Evolutionary conservation across 2,888 invertebrate genomes (phyloP), one percentile per base, ranked within the genome.

Genomic region (Pollenia angustigena): DNA sequence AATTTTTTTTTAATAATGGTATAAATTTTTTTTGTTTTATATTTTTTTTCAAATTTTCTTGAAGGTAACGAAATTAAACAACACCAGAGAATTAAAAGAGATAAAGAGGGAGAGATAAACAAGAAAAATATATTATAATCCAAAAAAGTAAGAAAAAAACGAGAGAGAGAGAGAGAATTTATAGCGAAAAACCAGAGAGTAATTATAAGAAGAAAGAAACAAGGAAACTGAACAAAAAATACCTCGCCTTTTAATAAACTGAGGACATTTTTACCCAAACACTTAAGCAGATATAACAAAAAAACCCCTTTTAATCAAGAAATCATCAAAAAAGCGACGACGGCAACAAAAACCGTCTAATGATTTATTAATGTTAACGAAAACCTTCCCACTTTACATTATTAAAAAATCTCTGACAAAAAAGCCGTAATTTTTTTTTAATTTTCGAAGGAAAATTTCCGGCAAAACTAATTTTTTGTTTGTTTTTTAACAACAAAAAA

Each of bases 31-130:
- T 62, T 16, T 32, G 3, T 8, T 18, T 40, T 12, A 56, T 56
- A 56, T 7, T 52, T 12, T 12, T 54, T 60, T 66, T 66, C 4
- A 6, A 50, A 32, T 50, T 46, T 46, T 71, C 4, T 83, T 40
- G 14, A 40, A 84, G 84, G 74, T 74, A 84, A 84, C 79, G 84
- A 84, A 74, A 74, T 84, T 79, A 84, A 44, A 84, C 48, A 71
- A 50, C 60, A 79, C 84, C 84, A 74, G 68, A 79, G 69, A 76
- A 79, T 79, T 44, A 58, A 69, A 40, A 68, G 3, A 40, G 11
- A 23, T 8, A 72, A 0, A 44, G 48, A 40, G 23, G 60, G 46
- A 81, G 46, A 80, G 40, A 50, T 12, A 44, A 52, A 16, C 40
- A 18, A 48, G 16, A 42, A 4, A 32, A 8, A 52, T 50, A 40